Evolutionary conservation across 2,797 vertebrate genomes (phyloP).

Genomic region (Calcarius lapponicus): DNA sequence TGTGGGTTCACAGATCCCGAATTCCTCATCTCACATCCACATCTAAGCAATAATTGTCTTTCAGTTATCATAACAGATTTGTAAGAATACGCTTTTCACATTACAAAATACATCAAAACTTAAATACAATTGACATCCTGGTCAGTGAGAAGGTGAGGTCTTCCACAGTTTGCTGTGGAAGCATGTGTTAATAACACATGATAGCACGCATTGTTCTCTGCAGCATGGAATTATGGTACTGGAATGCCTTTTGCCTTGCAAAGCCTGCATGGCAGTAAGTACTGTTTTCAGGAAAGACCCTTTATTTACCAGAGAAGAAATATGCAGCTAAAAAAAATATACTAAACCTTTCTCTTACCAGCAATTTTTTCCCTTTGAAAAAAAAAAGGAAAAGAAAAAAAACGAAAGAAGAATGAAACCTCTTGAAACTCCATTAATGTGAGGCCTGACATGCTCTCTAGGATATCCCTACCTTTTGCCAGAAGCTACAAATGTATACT

Average conservation of each 20-base stretch:
- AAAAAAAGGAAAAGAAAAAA: no score
- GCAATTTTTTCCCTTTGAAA: not conserved
- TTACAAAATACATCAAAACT: not conserved
- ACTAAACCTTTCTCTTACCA: not conserved
- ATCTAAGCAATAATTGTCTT: not conserved
- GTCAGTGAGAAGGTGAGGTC: not conserved
- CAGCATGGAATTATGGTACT: not conserved
- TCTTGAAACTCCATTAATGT: conserved; percentile 61
- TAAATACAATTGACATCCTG: not conserved
- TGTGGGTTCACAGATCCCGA: not conserved
- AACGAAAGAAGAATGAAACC: not conserved
- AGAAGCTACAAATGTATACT: conserved; percentile 80
- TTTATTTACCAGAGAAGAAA: conserved; percentile 59
- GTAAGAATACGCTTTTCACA: not conserved
- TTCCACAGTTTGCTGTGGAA: not conserved
- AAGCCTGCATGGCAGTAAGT: not conserved
- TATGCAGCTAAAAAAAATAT: conserved; percentile 30
- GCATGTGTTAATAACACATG: not conserved
- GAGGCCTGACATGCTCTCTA: conserved; percentile 67
- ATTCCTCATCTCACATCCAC: not conserved
- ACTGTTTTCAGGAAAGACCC: conserved; percentile 14
- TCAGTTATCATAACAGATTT: not conserved
- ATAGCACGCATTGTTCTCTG: not conserved
- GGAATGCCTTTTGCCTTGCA: not conserved
- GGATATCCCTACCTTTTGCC: conserved; percentile 78